Evolutionary conservation across 2,113 vertebrate species (phyloP).

Genomic region (Manacus vitellinus): DNA sequence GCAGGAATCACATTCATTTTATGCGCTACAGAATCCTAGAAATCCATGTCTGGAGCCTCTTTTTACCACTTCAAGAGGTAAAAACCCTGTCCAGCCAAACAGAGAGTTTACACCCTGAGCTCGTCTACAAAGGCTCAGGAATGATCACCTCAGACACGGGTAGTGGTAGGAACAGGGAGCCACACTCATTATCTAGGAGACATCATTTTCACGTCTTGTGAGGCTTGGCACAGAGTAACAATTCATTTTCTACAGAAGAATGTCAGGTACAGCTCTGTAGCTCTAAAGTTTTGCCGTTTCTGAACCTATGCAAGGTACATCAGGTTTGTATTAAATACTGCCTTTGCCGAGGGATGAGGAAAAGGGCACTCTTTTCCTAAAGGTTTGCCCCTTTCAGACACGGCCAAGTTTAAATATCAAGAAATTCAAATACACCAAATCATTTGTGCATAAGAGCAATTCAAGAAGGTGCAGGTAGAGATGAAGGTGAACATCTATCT

Average conservation of each 20-base stretch:
- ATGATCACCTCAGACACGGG: not conserved
- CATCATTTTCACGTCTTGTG: not conserved
- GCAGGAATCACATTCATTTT: not conserved
- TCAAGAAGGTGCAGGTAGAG: not conserved
- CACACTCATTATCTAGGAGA: not conserved
- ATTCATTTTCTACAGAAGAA: not conserved
- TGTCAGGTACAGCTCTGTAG: not conserved
- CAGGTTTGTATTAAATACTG: not conserved
- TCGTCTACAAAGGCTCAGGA: not conserved
- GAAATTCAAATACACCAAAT: not conserved
- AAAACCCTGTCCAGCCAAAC: not conserved
- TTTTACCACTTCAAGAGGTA: not conserved
- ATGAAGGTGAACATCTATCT: not conserved
- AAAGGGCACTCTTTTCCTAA: not conserved
- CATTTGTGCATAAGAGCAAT: not conserved
- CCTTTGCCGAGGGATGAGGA: not conserved
- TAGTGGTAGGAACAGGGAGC: not conserved
- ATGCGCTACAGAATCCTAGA: not conserved
- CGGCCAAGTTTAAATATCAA: not conserved
- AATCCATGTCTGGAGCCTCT: not conserved
- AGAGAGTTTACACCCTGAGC: not conserved
- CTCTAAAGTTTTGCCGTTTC: not conserved
- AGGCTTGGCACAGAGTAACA: not conserved
- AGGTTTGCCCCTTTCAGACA: not conserved
- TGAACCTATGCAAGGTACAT: not conserved